Base-by-base conservation (phyloP, 92 coral and sea anemone species). In the Epizoanthus stellaris region DNA sequence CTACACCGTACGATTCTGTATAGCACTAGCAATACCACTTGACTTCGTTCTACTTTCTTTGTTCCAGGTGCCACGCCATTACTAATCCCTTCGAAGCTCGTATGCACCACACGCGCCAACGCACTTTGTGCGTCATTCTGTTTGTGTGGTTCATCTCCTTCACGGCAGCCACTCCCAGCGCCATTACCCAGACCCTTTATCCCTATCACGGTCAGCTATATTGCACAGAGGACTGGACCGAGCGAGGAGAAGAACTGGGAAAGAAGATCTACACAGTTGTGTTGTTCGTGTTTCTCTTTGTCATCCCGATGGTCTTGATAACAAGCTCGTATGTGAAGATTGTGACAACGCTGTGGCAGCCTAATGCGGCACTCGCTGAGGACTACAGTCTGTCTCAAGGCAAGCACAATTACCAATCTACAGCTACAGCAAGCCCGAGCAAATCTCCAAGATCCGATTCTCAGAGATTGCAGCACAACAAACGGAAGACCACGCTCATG, bases 401-500 rank as follows among this genome's bases (percentile, higher is more conserved):
- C 16, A 73, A 16, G 45, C 71, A 38, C n/a, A 12, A 11, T n/a
- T 16, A 62, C 68, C 53, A 23, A 7, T 23, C 66, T 14, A 9
- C 76, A 23, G 57, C 23, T 25, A 15, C 6, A 11, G 45, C 57
- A 8, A 52, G 60, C 47, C 6, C 23, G 12, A 53, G 36, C n/a
- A 68, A 80, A 66, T 65, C 75, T 19, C 63, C 54, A 15, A 23
- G 23, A 47, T 21, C 39, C 57, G 66, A 82, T 43, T 59, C 72
- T 9, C 77, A 25, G 19, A 82, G 64, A n/a, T n/a, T 62, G 14
- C 49, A 45, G 67, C 53, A 82, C 45, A 90, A 76, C 74, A 94
- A 90, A 81, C 95, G 98, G 3, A 94, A 94, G 88, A 94, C 98
- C 21, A 92, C 96, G 13, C 87, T 91, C 39, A 96, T 96, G 98